Base-by-base conservation (phyloP, 1,140 invertebrate genomes). In the Heliconius hermathena region DNA sequence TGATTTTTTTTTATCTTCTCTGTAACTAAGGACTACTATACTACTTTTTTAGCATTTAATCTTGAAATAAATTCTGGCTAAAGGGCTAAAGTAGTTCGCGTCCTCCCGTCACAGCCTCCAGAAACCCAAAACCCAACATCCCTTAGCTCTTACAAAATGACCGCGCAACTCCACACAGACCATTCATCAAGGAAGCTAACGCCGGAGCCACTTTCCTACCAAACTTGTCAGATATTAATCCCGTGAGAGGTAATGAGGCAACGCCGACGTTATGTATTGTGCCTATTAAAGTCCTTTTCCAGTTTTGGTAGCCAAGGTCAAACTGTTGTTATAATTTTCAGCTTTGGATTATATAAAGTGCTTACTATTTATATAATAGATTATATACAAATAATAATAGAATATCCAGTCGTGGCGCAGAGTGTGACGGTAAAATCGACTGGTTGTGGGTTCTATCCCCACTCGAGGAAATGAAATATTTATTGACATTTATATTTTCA, bases 271-370 rank as follows among this genome's bases (percentile, higher is more conserved):
- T 97, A 82, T 97, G 96, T 22, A 97, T 94, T 3, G 96, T 97
- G n/a, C 97, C 97, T n/a, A 97, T 95, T 36, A 97, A 84, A 1
- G 96, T 95, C 60, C 97, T 89, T 89, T 96, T 97, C 96, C 96
- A 97, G 84, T 96, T 93, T 88, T 96, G 82, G 72, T 90, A 93
- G 66, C 86, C 91, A 11, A 93, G 83, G 83, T 93, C 72, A 78
- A 93, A 93, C 90, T 92, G 81, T 60, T 88, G 89, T 49, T 83
- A 85, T 74, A 72, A 78, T 26, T 49, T 73, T 41, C n/a, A 70
- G 60, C 4, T 29, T 66, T 79, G 66, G 4, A 57, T 75, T 33
- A 36, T 33, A 33, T 33, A 49, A 60, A 57, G n/a, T 54, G 16
- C 5, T 54, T 54, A 54, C 5, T 13, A 79, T 94, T 86, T 73